Base-by-base conservation (phyloP, 2,888 invertebrate species). In the Mamestra brassicae region DNA sequence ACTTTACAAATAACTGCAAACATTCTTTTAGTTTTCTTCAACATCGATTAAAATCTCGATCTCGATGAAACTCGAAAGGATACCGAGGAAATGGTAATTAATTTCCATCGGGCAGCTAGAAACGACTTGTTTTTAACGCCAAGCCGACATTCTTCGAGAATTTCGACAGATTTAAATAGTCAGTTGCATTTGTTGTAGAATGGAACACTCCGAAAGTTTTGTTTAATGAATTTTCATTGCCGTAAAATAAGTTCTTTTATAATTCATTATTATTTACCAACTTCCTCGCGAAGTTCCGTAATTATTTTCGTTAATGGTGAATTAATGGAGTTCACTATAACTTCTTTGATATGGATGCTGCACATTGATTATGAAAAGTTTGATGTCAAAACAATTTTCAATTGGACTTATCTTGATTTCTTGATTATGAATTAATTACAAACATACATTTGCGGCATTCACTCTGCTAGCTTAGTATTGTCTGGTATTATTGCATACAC, bases 21-120 rank as follows among this genome's bases (percentile, higher is more conserved):
- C 17, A 26, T 26, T 26, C 26, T 26, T 26, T 26, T 26, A 58
- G 38, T 38, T 38, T 38, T 2, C 38, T 38, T 38, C 38, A 38
- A 42, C 4, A 42, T 4, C 6, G 6, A 8, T 42, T 6, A 42
- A 42, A 42, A 42, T 42, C 42, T 42, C 42, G 6, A 7, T 42
- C 38, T 64, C 75, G 73, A 8, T 84, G 85, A 88, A 6, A 42
- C 42, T 86, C 82, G 50, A 83, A 85, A 87, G 87, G 85, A 88
- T 89, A 89, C 86, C 77, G 45, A 77, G 78, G 81, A 86, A 90
- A 81, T 80, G 84, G 88, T 89, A 91, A 93, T 93, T 92, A 92
- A 92, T 93, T 93, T 91, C 88, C 91, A 91, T 92, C 90, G 89
- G 85, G 76, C 74, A 73, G 78, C 72, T 71, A 78, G 76, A 64